A percentile compares a stretch with the other conserved stretches of the same genome.
Evolutionary conservation across 2,888 invertebrate species (phyloP).

Genomic region (Dimorphilus gyrociliatus): DNA sequence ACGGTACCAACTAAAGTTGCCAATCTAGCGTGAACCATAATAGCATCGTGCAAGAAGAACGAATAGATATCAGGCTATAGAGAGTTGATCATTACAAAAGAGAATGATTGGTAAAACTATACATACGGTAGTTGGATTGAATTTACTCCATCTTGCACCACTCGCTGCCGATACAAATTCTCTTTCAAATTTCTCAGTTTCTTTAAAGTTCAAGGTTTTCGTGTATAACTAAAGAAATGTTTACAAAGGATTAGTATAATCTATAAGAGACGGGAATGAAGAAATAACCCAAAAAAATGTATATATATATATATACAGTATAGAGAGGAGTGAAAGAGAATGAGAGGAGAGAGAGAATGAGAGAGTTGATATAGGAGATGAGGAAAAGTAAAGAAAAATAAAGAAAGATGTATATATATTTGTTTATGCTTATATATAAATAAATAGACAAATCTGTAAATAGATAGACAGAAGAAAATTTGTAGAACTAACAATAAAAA

Average conservation of each 20-base stretch:
- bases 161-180: conserved; percentile 6
- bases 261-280: too few relatives aligned
- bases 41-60: conserved; percentile 16
- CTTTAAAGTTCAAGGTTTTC: conserved; percentile 6
- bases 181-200: conserved; percentile 6
- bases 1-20: conserved; percentile 7
- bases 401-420: background rate
- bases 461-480: background rate
- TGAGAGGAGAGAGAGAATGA: too few relatives aligned
- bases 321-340: too few relatives aligned
- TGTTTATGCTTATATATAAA: background rate
- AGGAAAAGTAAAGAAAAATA: conserved; percentile 5
- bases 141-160: conserved; percentile 1
- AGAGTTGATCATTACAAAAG: too few relatives aligned
- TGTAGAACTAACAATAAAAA: conserved; percentile 18
- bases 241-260: too few relatives aligned
- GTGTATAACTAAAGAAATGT: too few relatives aligned
- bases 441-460: background rate
- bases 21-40: conserved; percentile 12
- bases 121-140: conserved; percentile 3
- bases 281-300: too few relatives aligned
- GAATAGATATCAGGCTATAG: conserved; percentile 18
- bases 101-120: background rate
- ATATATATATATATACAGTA: too few relatives aligned
- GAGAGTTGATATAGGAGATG: too few relatives aligned